Base-by-base conservation (phyloP, 1,140 invertebrate genomes). In the Papilio helenus region DNA sequence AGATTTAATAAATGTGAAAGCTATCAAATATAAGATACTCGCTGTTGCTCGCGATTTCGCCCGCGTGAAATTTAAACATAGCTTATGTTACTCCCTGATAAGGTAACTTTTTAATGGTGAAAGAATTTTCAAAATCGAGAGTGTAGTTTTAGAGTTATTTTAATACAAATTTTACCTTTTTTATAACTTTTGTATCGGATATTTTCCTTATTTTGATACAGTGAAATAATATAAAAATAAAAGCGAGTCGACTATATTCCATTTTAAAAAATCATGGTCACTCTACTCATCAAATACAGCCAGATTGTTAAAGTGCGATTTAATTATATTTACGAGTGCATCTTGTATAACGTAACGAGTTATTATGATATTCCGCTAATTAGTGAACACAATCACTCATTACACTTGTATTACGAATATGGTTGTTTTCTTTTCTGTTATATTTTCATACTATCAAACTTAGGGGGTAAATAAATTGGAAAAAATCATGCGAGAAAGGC, bases 341-440 rank as follows among this genome's bases (percentile, higher is more conserved):
- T 73, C 42, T 72, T 72, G 42, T 44, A 73, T 73, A 73, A 73
- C 39, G 20, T 73, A 46, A 73, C 55, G 20, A 61, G 58, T 61
- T 26, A 23, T 61, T 20, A 61, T 61, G 58, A 61, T 10, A 61
- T 26, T 58, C 20, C 1, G 23, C 58, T 61, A 61, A 61, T 61
- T 61, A 61, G 58, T 14, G 58, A 61, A 29, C 58, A 61, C 58
- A 61, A 14, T 26, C 20, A 12, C 20, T 26, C 51, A 61, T 9
- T 61, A 61, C 58, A 61, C 58, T 58, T 58, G 58, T 26, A 16
- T 26, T 26, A 26, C 3, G 4, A 61, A 26, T 26, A 16, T 26
- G 10, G 26, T 61, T 61, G 58, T 61, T 61, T 23, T 61, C 58
- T 26, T 26, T 61, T 26, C 23, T 12, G 20, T 23, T 39, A 8